phyloP scores from a whole-genome alignment of 2,888 invertebrate species.

The Hypercompe scribonia region DNA sequence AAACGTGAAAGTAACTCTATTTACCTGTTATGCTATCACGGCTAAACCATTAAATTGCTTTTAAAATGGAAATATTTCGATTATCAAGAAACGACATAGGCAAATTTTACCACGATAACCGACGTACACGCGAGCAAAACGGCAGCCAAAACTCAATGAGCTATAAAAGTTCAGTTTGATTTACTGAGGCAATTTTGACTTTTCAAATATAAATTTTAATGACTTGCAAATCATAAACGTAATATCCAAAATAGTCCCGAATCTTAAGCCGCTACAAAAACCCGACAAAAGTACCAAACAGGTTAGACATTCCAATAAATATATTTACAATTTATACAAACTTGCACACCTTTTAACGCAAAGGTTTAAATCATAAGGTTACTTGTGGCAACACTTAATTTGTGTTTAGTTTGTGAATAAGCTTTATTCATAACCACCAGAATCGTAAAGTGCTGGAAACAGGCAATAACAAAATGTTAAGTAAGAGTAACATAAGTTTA shows the following conservation, averaged over 20 bases:
- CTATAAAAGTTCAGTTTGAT: no score
- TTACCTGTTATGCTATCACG: no score
- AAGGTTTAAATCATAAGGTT: not conserved
- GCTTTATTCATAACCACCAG: not conserved
- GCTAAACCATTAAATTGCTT: no score
- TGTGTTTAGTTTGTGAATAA: not conserved
- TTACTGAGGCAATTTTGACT: no score
- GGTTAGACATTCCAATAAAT: not conserved
- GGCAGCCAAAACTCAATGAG: no score
- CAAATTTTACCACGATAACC: no score
- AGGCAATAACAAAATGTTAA: not conserved
- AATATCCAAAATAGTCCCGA: not conserved
- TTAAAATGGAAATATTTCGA: no score
- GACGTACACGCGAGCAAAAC: no score
- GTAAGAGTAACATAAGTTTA: not conserved
- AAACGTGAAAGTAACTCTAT: no score
- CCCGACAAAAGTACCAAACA: not conserved
- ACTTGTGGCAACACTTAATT: not conserved
- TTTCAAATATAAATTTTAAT: no score
- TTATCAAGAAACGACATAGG: no score
- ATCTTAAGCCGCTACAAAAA: not conserved
- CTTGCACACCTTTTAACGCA: not conserved
- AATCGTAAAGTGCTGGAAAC: not conserved
- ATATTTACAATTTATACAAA: not conserved
- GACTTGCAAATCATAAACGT: not conserved